Conservation (phyloP, 2,797 vertebrate genomes). For the Onychomys arenicola region DNA sequence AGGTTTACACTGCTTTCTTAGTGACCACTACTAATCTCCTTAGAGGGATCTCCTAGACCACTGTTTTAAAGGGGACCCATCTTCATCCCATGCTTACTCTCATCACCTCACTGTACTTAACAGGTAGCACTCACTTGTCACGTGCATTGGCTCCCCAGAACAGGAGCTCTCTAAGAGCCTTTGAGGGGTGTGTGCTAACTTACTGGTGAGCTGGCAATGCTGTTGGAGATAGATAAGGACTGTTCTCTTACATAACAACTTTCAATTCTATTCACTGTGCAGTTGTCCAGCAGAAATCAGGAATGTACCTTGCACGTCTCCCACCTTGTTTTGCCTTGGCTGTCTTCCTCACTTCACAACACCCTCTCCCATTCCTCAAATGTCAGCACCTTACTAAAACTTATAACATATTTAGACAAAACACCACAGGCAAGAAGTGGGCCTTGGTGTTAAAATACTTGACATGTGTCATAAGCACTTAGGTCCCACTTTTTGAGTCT, state of each 20-base stretch:
- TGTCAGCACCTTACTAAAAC: background rate
- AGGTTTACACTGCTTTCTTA: background rate
- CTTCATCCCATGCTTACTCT: background rate
- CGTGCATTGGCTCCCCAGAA: background rate
- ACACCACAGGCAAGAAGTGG: background rate
- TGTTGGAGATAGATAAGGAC: background rate
- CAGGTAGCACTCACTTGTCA: background rate
- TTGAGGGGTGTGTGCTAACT: background rate
- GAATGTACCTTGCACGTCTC: background rate
- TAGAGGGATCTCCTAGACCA: background rate
- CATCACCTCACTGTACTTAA: background rate
- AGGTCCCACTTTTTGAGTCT: background rate
- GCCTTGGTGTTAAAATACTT: background rate
- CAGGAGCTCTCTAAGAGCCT: background rate
- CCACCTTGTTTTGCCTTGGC: background rate
- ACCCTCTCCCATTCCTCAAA: background rate
- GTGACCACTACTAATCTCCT: background rate
- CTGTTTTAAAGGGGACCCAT: background rate
- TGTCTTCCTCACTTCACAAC: background rate
- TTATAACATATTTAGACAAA: slow-evolving; percentile 8
- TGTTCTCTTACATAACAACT: background rate
- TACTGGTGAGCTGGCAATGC: background rate
- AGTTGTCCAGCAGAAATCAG: background rate
- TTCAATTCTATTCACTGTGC: background rate
- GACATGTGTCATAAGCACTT: background rate